Conservation (phyloP, 2,888 invertebrate genomes). For the Sinohyriopsis cumingii region DNA sequence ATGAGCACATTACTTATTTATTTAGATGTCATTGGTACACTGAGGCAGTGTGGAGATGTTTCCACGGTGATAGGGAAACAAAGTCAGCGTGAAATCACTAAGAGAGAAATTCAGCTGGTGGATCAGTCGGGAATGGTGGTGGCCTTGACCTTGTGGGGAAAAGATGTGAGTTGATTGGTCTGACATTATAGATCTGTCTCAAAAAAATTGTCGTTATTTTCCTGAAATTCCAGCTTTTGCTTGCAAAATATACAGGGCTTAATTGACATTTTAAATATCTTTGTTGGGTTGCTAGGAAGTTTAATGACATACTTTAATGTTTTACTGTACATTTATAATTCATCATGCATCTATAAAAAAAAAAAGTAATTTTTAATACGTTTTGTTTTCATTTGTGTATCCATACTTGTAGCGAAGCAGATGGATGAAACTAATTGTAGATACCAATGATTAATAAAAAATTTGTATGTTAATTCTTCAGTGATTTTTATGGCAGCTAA, state of each 20-base stretch:
- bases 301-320: too few relatives aligned
- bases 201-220: not conserved
- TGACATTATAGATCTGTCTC: not conserved
- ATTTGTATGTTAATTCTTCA: too few relatives aligned
- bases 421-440: too few relatives aligned
- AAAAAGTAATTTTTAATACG: too few relatives aligned
- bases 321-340: too few relatives aligned
- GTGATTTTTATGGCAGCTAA: too few relatives aligned
- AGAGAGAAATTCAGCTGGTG: constrained; percentile 89
- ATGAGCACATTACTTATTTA: not conserved
- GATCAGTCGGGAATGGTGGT: constrained; percentile 87
- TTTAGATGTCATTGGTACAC: constrained; percentile 91
- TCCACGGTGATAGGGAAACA: constrained; percentile 82
- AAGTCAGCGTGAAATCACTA: constrained; percentile 88
- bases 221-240: not conserved
- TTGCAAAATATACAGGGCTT: not conserved
- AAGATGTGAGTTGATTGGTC: constrained; percentile 70
- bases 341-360: too few relatives aligned
- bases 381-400: too few relatives aligned
- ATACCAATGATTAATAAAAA: too few relatives aligned
- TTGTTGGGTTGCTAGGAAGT: too few relatives aligned
- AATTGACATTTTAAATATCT: not conserved
- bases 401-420: too few relatives aligned
- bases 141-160: constrained; percentile 92
- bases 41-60: constrained; percentile 82